Base-by-base conservation (phyloP, 2,113 vertebrate genomes). In the Dicentrarchus labrax region DNA sequence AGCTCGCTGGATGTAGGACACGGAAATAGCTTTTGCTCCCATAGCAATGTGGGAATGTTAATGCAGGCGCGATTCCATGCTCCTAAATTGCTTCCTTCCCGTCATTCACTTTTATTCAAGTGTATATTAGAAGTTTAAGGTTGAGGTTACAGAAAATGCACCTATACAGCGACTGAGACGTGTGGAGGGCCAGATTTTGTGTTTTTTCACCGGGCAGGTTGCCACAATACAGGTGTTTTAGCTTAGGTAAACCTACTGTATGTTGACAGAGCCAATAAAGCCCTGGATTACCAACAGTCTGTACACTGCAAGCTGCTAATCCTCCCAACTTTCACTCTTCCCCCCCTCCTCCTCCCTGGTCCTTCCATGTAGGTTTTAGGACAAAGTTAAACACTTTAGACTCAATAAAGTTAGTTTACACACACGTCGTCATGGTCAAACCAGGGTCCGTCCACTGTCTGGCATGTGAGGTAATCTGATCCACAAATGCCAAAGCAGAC, bases 11-110 rank as follows among this genome's bases (percentile, higher is more conserved):
- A 87, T 84, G 74, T 83, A 69, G 72, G 82, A 89, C 86, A 72
- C 45, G 82, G 87, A 91, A 89, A 90, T 88, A 66, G 82, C 77
- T 81, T 76, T 68, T 56, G 86, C 87, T 93, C 88, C 87, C 54
- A 39, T 11, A 71, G 76, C 87, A 82, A 90, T 84, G 88, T 89
- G 90, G 89, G 80, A 91, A 90, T 45, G 67, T 84, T 78, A 65
- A 83, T 57, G 72, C 82, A 41, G 61, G 76, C 24, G 5, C 41
- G 75, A 21, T 47, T 89, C 74, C 84, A 16, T 54, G 65, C 66
- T 68, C 21, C 56, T 39, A 39, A 68, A 89, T 72, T 39, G 38
- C 68, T 88, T 92, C 87, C 91, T 88, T 82, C 74, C 77, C 59
- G 48, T 78, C 62, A 60, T 70, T 85, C 67, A 57, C 59, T 13